Evolutionary conservation across 2,797 vertebrate species (phyloP), one percentile per base, ranked within the genome.

Genomic region (Rousettus madagascariensis): DNA sequence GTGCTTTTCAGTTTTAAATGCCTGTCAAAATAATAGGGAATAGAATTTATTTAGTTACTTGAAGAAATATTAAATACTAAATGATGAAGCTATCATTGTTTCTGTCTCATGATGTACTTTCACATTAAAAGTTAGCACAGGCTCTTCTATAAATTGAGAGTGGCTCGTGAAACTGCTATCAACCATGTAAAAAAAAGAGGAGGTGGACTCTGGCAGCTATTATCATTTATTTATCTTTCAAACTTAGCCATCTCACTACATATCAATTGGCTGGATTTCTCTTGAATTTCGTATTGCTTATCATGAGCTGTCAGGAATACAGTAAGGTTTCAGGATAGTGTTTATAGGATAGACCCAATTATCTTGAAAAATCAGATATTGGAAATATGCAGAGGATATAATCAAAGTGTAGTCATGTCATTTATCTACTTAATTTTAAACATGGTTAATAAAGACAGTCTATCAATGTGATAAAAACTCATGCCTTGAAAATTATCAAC

Each of bases 1-100:
- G 33, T 85, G 53, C 9, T 88, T 92, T 90, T 86, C 33, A 24
- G 51, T 96, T 95, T 83, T 75, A 65, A 96, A 95, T 85, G 19
- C 7, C 59, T 80, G 41, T 20, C 24, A 57, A 79, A 66, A 57
- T 65, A 86, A 91, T 49, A 89, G 26, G 38, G n/a, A 19, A 59
- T 86, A 1, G 7, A 46, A 94, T 91, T 78, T 86, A 61, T 63
- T 91, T 91, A 90, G 33, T 77, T 84, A 90, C 51, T 53, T 71
- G 84, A 71, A 90, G 10, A 86, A 68, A 79, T 24, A n/a, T 5
- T 66, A 75, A 77, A 74, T 82, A 59, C 24, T 91, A 43, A 84
- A 77, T 51, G 9, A n/a, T 78, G 55, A 80, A 59, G 2, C 9
- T 77, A 30, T 68, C 5, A 57, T 38, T 8, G 11, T 30, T 80